These are phyloP conservation scores for Agrilus mali DNA, from an alignment of 2,888 invertebrate genomes.

Conservation along the genomic window DNA sequence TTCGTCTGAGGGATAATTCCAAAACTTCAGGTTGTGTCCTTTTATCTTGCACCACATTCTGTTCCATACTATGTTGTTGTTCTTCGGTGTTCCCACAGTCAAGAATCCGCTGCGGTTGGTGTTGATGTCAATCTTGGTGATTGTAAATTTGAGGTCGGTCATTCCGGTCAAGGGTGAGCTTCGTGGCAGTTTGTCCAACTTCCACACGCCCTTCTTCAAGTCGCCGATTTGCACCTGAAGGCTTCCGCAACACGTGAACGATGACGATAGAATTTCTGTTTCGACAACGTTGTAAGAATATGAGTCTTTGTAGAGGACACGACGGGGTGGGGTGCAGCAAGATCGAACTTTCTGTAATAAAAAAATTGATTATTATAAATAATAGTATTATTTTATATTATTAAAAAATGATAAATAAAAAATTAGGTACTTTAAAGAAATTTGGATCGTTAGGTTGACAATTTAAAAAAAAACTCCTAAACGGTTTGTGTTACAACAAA, in stretches of 20 bases:
- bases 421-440: too few relatives aligned
- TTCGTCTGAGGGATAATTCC: constrained; percentile 38
- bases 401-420: too few relatives aligned
- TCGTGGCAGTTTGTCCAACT: constrained; percentile 15
- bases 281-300: constrained; percentile 11
- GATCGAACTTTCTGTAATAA: constrained; percentile 9
- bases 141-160: constrained; percentile 17
- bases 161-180: constrained; percentile 20
- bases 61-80: constrained; percentile 37
- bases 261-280: constrained; percentile 16
- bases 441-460: too few relatives aligned
- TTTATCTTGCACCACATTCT: constrained; percentile 41
- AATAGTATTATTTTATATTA: too few relatives aligned
- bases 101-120: constrained; percentile 35
- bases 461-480: too few relatives aligned
- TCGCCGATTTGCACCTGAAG: constrained; percentile 20
- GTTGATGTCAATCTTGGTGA: constrained; percentile 19
- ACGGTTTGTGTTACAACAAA: too few relatives aligned
- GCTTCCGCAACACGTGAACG: constrained; percentile 19
- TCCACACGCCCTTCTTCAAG: constrained; percentile 19
- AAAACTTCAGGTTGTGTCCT: constrained; percentile 33
- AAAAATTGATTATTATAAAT: too few relatives aligned
- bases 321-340: constrained; percentile 15
- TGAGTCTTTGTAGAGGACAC: constrained; percentile 12
- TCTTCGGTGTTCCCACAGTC: constrained; percentile 32